Conservation (phyloP, 2,888 invertebrate genomes). For the Drosophila cracens region DNA sequence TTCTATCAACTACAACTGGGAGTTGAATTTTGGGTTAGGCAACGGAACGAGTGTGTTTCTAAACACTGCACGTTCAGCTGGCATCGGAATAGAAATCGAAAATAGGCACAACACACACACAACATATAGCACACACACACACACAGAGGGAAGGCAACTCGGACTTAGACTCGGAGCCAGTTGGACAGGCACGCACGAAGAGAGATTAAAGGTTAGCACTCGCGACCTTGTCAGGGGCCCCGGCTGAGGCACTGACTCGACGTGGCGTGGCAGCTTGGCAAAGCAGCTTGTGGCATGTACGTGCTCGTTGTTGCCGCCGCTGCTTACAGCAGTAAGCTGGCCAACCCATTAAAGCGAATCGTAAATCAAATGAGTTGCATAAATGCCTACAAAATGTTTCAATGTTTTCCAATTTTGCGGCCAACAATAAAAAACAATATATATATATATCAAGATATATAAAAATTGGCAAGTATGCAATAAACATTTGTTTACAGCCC, state of each 20-base stretch:
- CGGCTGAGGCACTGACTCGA: slow-evolving; percentile 43
- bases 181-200: slow-evolving; percentile 55
- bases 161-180: slow-evolving; percentile 15
- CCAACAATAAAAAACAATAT: slow-evolving; percentile 22
- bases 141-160: slow-evolving; percentile 6
- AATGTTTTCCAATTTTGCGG: slow-evolving; percentile 73
- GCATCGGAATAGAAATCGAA: slow-evolving; percentile 19
- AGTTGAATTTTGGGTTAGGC: slow-evolving; percentile 17
- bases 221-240: slow-evolving; percentile 69
- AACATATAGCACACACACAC: not conserved
- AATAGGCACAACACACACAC: slow-evolving; percentile 18
- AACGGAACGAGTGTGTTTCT: slow-evolving; percentile 41
- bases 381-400: slow-evolving; percentile 76
- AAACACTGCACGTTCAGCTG: slow-evolving; percentile 65
- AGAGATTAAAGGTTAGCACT: slow-evolving; percentile 79
- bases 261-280: slow-evolving; percentile 42
- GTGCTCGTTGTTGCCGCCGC: slow-evolving; percentile 62
- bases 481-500: slow-evolving; percentile 41
- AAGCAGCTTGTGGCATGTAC: slow-evolving; percentile 81
- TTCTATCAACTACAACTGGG: slow-evolving; percentile 23
- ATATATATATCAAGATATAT: not conserved
- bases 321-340: slow-evolving; percentile 41
- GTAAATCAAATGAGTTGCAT: slow-evolving; percentile 78
- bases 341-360: slow-evolving; percentile 65
- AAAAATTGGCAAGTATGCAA: slow-evolving; percentile 6